Evolutionary conservation across 2,888 invertebrate genomes (phyloP), one percentile per base, ranked within the genome.

Genomic region (Frankliniella fusca): DNA sequence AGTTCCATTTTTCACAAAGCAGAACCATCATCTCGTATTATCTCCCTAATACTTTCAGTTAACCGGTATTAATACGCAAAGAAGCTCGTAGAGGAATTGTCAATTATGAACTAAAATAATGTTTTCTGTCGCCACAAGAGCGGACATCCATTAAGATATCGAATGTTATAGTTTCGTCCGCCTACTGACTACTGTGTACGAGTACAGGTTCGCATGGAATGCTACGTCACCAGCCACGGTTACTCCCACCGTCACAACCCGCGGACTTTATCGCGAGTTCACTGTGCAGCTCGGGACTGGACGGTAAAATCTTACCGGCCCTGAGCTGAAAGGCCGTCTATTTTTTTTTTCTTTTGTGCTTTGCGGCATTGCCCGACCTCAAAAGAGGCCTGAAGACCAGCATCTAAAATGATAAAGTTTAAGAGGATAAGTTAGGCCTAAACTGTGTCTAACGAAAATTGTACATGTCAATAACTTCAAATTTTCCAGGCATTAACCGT

Each of bases 281-380:
- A 38, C 38, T 38, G 38, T 38, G 5, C 38, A 38, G 38, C 38
- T 38, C 38, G 38, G 5, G 5, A 38, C 38, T 3, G 38, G 38
- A 38, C 38, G 38, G 38, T 38, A 5, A 38, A 38, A 38, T 5
- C 38, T 38, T 2, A 38, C 38, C 38, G 38, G 38, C 38, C 38
- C 38, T 38, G 38, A 38, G 38, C 38, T 38, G 38, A 38, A 38
- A 38, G 38, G 5, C 38, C 38, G n/a, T n/a, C n/a, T n/a, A n/a
- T n/a, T 76, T 2, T 27, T 76, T 27, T 76, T 76, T 23, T 76
- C 12, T 27, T 76, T 76, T 76, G 70, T 76, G 70, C 70, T 76
- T 76, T 27, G 70, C 70, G 70, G 70, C 70, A 76, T 76, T 76
- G 70, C 70, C 3, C 27, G 23, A 76, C 70, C 70, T 70, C 70